Base-by-base conservation (phyloP, 2,113 vertebrate species). In the Geococcyx californianus region DNA sequence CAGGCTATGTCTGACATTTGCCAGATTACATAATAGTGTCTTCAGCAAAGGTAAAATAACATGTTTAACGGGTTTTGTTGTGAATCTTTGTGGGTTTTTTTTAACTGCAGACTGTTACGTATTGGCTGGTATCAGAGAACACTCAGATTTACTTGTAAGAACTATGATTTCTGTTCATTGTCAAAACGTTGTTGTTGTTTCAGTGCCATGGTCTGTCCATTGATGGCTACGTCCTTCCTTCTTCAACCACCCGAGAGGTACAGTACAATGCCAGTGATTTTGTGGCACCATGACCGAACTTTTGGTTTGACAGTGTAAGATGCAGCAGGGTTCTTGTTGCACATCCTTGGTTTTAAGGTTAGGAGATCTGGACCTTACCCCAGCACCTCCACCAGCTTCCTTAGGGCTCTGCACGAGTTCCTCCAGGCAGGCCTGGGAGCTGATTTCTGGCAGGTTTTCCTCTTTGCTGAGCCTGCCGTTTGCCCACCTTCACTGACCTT, bases 171-270 rank as follows among this genome's bases (percentile, higher is more conserved):
- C 54, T 84, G 62, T 64, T 96, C 24, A 64, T 49, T 90, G 80
- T 81, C 36, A 14, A 83, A 88, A 87, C 13, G 40, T 42, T 76
- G 9, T 95, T 72, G 52, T 94, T 80, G 63, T 96, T 97, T 75
- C 94, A 98, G 98, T 99, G 99, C 93, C 99, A 99, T 0, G 99
- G 99, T 45, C 98, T 99, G 60, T 99, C 99, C 83, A 99, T 99
- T 11, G 99, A 99, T 28, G 99, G 99, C 36, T 99, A 99, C 2
- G 99, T 99, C 68, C 97, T 99, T 83, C 99, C 99, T 5, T 99
- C 99, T n/a, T 99, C 99, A 34, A 99, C 99, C 28, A 99, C 99
- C 38, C 98, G 97, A 98, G 99, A 99, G 98, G 99, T 99, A 98
- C 26, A 66, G 75, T 77, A 60, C 95, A 95, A 84, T 17, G 7